These are phyloP conservation scores for Epistrophe eligans DNA, from an alignment of 2,888 invertebrate species.

Conservation along the genomic window DNA sequence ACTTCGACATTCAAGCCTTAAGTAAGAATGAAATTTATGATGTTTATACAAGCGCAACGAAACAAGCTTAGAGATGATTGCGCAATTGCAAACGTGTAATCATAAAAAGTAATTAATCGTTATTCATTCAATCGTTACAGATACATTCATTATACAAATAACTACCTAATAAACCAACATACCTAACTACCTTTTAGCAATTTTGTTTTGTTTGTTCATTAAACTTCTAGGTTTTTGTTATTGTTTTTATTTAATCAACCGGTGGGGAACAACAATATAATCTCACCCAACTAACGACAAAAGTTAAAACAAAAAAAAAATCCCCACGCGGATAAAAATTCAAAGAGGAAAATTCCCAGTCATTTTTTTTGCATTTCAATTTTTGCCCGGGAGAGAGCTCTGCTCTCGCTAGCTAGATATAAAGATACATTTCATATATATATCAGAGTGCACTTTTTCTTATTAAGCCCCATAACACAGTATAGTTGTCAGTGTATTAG, in stretches of 20 bases:
- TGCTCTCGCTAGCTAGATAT: constrained; percentile 30
- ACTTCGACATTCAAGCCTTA: background rate
- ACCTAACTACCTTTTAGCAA: background rate
- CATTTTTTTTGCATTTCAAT: constrained; percentile 55
- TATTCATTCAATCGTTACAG: constrained; percentile 36
- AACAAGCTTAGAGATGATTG: background rate
- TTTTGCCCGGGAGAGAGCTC: constrained; percentile 68
- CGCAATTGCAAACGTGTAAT: constrained; percentile 25
- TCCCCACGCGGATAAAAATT: constrained; percentile 17
- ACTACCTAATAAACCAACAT: background rate
- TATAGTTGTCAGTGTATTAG: constrained; percentile 28
- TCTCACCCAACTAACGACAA: background rate
- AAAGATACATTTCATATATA: constrained; percentile 38
- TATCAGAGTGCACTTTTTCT: background rate
- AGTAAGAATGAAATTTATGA: background rate
- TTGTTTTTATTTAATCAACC: background rate
- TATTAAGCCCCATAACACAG: background rate
- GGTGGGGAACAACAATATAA: background rate
- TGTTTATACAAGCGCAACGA: constrained; percentile 22
- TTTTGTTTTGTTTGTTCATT: background rate
- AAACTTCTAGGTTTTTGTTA: background rate
- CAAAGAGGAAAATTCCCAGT: constrained; percentile 66
- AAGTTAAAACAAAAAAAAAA: constrained; percentile 4
- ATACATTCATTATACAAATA: background rate
- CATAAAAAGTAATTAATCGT: constrained; percentile 52